Conservation (phyloP, 2,113 vertebrate species). For the Podarcis raffonei region DNA sequence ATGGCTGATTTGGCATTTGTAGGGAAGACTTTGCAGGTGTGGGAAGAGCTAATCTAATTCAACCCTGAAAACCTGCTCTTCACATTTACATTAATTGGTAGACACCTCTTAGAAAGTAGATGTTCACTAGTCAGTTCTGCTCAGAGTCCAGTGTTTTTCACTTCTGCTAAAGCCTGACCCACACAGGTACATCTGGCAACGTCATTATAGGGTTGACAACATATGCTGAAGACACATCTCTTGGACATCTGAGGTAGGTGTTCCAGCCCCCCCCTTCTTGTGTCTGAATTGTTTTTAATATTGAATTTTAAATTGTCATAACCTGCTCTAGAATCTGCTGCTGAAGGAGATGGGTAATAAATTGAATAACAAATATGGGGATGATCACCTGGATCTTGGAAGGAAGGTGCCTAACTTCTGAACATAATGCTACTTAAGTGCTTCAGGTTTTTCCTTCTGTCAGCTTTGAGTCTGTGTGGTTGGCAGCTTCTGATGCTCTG, state of each 20-base stretch:
- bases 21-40: neutral
- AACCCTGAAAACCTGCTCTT: neutral
- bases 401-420: neutral
- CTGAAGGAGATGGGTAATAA: neutral
- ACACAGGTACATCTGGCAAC: too few species aligned
- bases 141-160: neutral
- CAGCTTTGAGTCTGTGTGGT: neutral
- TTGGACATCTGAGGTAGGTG: too few species aligned
- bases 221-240: too few species aligned
- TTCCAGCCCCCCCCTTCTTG: too few species aligned
- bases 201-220: too few species aligned
- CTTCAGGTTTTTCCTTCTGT: neutral
- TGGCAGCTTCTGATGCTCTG: neutral
- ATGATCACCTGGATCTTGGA: neutral
- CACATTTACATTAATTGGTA: neutral
- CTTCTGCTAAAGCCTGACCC: neutral
- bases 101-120: too few species aligned
- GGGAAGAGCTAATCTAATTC: neutral
- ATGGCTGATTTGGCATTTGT: neutral
- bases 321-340: neutral
- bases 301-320: neutral
- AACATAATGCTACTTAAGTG: neutral
- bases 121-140: neutral
- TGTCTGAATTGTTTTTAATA: neutral
- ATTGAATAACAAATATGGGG: too few species aligned